Conservation (phyloP, 2,113 vertebrate species). For the Cinclus cinclus region DNA sequence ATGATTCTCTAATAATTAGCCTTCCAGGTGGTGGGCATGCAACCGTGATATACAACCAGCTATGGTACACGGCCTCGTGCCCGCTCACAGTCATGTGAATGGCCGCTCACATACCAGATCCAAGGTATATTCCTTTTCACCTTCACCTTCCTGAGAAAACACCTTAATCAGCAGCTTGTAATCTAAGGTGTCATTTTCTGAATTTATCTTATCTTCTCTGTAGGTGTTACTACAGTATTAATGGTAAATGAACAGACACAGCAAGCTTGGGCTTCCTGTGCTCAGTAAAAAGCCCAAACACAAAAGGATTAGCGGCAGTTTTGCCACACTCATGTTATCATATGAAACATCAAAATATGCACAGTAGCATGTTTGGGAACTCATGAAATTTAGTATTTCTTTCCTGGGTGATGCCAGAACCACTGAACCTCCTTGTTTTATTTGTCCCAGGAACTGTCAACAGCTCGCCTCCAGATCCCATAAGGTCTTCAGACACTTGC, state of each 20-base stretch:
- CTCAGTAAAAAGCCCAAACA: not conserved
- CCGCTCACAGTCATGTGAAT: accelerated
- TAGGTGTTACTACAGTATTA: not conserved
- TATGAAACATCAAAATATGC: not conserved
- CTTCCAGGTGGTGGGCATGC: not conserved
- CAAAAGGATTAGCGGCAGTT: not conserved
- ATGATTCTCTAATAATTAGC: not conserved
- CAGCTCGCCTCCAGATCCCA: not conserved
- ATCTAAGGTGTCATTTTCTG: not conserved
- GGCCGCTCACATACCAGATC: not conserved
- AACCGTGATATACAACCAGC: not conserved
- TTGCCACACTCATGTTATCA: not conserved
- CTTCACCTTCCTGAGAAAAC: not conserved
- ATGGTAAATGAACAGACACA: not conserved
- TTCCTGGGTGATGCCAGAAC: not conserved
- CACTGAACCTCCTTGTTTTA: not conserved
- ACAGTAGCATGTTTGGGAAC: not conserved
- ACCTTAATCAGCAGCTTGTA: not conserved
- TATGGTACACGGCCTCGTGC: not conserved
- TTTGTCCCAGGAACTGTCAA: not conserved
- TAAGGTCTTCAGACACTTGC: not conserved
- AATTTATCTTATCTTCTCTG: not conserved
- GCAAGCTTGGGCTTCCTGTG: not conserved
- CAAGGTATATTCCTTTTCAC: not conserved
- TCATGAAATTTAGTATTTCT: not conserved